Evolutionary conservation across 2,113 vertebrate species (phyloP), one percentile per base, ranked within the genome.

Genomic region (Pachypanchax playfairii): DNA sequence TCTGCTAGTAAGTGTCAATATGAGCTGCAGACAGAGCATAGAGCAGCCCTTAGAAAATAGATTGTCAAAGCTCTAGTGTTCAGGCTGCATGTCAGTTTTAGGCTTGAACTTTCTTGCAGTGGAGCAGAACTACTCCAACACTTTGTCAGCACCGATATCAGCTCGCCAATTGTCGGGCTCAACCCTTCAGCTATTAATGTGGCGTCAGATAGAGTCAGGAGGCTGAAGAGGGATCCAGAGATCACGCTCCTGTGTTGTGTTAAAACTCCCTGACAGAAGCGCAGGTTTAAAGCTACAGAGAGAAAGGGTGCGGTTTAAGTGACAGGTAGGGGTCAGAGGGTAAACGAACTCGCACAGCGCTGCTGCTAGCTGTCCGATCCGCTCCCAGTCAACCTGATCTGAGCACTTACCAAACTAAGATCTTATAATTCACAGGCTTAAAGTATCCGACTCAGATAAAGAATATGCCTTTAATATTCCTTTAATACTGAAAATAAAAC

Each of bases 1-100:
- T 74, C 57, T 67, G 58, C 65, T 55, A 46, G 47, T 26, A 53
- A 41, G 57, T 55, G 65, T 73, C 51, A 56, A 44, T 65, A 55
- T 56, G 38, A 68, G 70, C 44, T 75, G 50, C 20, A 18, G 47
- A 65, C 46, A 50, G 69, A 22, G 24, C 18, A 21, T 51, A 53
- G 43, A 53, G 44, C 53, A 12, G 54, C 50, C 26, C 38, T 65
- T 39, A 21, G 41, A 42, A 42, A 71, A 79, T 28, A 36, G 58
- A 22, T 36, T 71, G 51, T 58, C 72, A 67, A 67, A 69, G 51
- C 29, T 21, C 28, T 8, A 38, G 56, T 21, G 2, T 51, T 47
- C 17, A 25, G 29, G 22, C 51, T 48, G 33, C 24, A 18, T 61
- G 55, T 78, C 69, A 65, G 55, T 72, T 49, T 49, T 5, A 18